Conservation (phyloP, 2,888 invertebrate genomes). For the Ichneumon xanthorius region DNA sequence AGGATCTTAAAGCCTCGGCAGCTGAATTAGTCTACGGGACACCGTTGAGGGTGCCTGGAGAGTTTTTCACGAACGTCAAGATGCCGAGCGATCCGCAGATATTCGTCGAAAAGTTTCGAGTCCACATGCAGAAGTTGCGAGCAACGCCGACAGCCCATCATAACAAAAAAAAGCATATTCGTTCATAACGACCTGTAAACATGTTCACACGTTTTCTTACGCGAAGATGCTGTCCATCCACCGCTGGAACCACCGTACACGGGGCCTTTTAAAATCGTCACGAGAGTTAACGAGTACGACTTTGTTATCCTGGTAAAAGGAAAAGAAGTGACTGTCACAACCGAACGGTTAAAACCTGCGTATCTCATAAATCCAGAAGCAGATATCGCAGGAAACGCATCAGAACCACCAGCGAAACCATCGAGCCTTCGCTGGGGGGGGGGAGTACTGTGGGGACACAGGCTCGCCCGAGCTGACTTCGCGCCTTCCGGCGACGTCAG, state of each 20-base stretch:
- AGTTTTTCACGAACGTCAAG: conserved; percentile 30
- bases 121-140: conserved; percentile 25
- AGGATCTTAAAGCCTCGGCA: conserved; percentile 22
- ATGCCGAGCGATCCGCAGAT: conserved; percentile 19
- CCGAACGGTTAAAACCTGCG: conserved; percentile 31
- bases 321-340: neutral
- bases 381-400: neutral
- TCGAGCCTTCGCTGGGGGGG: conserved; percentile 61
- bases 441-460: conserved; percentile 69
- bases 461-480: conserved; percentile 23
- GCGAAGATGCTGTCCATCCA: conserved; percentile 40
- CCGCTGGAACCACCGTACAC: conserved; percentile 67
- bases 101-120: conserved; percentile 43
- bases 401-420: neutral
- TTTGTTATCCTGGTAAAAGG: conserved; percentile 29
- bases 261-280: conserved; percentile 60
- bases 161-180: conserved; percentile 26
- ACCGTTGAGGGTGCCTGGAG: conserved; percentile 18
- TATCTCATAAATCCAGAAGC: neutral
- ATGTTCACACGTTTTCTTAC: conserved; percentile 51
- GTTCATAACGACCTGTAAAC: conserved; percentile 39
- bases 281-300: neutral
- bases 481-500: neutral
- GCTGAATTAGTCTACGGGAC: conserved; percentile 27
- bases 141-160: conserved; percentile 39